Evolutionary conservation across 2,797 vertebrate genomes (phyloP).

Genomic region (Onychomys torridus): DNA sequence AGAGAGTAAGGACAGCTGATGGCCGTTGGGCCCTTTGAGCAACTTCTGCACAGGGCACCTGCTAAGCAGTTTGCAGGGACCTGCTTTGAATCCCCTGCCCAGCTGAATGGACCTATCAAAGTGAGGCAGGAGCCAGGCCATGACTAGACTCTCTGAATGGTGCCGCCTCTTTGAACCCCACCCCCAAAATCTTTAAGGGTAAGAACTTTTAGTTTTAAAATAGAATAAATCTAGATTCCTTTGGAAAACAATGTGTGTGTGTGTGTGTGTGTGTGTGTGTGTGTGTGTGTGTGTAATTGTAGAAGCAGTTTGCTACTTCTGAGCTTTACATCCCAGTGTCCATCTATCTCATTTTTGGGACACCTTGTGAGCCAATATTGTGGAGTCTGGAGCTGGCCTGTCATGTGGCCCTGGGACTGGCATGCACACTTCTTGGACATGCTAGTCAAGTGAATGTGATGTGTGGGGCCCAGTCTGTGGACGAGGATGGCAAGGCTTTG

Average conservation of each 20-base stretch:
- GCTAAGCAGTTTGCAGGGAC: neutral
- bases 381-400: neutral
- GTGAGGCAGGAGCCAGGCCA: no score
- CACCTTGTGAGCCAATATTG: neutral
- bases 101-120: neutral
- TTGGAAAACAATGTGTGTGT: neutral
- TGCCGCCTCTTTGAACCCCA: neutral
- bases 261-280: no score
- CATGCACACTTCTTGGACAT: neutral
- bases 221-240: constrained; percentile 71
- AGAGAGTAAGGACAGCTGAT: neutral
- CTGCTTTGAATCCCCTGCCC: neutral
- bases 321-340: neutral
- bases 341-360: neutral
- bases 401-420: neutral
- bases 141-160: neutral
- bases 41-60: neutral
- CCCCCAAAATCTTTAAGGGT: neutral
- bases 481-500: neutral
- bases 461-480: neutral
- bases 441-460: neutral
- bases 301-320: neutral
- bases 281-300: neutral
- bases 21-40: neutral
- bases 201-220: neutral